phyloP scores from a whole-genome alignment of 2,888 invertebrate species.

The Nymphalis c-album region DNA sequence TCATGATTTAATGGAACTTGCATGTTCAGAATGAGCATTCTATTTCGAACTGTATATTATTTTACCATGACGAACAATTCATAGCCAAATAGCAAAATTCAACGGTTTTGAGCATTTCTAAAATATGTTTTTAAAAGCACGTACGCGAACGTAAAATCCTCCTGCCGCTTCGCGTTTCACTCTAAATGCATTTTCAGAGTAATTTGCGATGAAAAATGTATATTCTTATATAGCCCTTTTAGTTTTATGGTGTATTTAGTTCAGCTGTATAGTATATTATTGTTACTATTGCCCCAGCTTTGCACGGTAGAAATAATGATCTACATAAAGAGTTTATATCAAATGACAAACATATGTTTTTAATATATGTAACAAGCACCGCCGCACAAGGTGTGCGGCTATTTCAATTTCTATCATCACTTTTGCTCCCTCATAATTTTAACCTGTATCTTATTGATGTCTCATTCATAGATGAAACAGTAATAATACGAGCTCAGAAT shows the following conservation, averaged over 20 bases:
- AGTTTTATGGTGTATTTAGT: neutral
- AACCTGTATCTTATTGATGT: too few species aligned
- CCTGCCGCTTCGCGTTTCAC: conserved; percentile 4
- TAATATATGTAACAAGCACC: too few species aligned
- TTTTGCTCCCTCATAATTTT: too few species aligned
- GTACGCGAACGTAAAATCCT: conserved; percentile 4
- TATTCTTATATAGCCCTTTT: neutral
- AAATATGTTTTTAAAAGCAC: conserved; percentile 9
- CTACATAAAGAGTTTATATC: too few species aligned
- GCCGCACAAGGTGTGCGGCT: too few species aligned
- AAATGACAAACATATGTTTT: too few species aligned
- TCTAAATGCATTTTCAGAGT: conserved; percentile 5
- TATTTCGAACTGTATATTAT: neutral
- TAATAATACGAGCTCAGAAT: too few species aligned
- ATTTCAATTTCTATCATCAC: too few species aligned
- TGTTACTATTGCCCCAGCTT: too few species aligned
- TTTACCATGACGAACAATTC: conserved; percentile 3
- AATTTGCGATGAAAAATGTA: conserved; percentile 7
- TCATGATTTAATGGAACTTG: too few species aligned
- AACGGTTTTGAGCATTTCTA: neutral
- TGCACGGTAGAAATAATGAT: too few species aligned
- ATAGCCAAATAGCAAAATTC: neutral
- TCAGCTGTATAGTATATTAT: neutral
- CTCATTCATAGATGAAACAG: too few species aligned
- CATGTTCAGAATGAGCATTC: neutral